These are phyloP conservation scores for Vombatus ursinus DNA, from an alignment of 2,113 vertebrate species.

Conservation along the genomic window DNA sequence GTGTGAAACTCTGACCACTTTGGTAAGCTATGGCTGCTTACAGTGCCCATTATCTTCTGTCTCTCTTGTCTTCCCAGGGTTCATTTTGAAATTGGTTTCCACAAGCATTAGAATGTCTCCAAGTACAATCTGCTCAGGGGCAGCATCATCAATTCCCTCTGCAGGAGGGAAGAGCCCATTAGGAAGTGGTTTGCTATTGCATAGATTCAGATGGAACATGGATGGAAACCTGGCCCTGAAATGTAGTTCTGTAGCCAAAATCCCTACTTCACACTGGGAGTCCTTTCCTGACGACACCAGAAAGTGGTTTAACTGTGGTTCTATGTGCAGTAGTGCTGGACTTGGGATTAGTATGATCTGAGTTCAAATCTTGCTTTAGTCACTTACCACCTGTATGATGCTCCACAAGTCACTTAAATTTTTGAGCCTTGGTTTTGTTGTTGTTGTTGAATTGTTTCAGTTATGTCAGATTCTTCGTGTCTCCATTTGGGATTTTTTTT, in stretches of 20 bases:
- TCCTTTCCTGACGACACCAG: not conserved
- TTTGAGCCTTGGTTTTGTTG: not conserved
- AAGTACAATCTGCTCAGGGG: not conserved
- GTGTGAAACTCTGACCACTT: not conserved
- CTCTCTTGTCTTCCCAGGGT: not conserved
- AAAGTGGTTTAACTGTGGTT: not conserved
- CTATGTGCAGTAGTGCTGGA: not conserved
- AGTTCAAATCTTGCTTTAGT: not conserved
- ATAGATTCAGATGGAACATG: not conserved
- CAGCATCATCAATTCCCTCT: not conserved
- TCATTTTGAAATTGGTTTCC: not conserved
- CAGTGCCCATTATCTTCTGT: not conserved
- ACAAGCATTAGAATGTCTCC: not conserved
- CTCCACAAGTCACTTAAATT: not conserved
- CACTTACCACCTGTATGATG: not conserved
- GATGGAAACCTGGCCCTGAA: not conserved
- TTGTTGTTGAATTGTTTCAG: not conserved
- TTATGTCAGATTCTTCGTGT: not conserved
- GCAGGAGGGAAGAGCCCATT: not conserved
- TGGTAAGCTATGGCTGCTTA: not conserved
- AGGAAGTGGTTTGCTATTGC: not conserved
- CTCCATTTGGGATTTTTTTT: not conserved
- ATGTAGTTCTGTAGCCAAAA: not conserved
- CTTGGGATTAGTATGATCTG: not conserved
- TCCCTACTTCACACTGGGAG: not conserved